Conservation (phyloP, 2,113 vertebrate species). For the Nesoenas mayeri region DNA sequence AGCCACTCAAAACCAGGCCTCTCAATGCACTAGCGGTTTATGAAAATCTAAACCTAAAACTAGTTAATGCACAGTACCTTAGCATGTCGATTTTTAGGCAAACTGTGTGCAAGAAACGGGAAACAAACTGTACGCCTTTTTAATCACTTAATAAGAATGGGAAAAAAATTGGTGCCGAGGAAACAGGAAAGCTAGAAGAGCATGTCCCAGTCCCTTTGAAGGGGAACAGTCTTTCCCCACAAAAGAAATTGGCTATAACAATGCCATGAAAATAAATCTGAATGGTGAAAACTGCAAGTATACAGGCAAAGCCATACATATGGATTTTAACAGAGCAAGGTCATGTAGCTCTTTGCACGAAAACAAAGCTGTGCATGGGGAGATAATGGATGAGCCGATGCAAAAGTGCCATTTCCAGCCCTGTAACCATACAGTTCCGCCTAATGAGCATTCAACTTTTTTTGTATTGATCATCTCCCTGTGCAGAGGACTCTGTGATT, state of each 20-base stretch:
- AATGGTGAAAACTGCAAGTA: not conserved
- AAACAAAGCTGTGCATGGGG: not conserved
- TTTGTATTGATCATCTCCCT: constrained; percentile 8
- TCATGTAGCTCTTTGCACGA: not conserved
- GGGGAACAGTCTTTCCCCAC: not conserved
- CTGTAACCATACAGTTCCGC: not conserved
- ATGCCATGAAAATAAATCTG: not conserved
- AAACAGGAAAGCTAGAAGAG: not conserved
- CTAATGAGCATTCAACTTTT: constrained; percentile 17
- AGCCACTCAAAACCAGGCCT: not conserved
- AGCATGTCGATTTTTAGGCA: not conserved
- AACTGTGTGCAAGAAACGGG: not conserved
- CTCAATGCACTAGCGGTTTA: not conserved
- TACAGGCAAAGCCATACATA: not conserved
- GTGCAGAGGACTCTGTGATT: not conserved
- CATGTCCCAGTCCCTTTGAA: not conserved
- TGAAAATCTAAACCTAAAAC: not conserved
- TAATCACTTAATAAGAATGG: constrained; percentile 18
- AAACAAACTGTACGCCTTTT: constrained; percentile 25
- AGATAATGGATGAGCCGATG: not conserved
- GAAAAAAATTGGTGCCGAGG: not conserved
- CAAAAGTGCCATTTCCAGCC: not conserved
- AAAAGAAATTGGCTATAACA: not conserved
- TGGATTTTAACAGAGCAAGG: not conserved
- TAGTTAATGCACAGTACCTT: not conserved